These are phyloP conservation scores for Palythoa caribaeorum DNA, from an alignment of 92 coral and sea anemone genomes.

Conservation along the genomic window DNA sequence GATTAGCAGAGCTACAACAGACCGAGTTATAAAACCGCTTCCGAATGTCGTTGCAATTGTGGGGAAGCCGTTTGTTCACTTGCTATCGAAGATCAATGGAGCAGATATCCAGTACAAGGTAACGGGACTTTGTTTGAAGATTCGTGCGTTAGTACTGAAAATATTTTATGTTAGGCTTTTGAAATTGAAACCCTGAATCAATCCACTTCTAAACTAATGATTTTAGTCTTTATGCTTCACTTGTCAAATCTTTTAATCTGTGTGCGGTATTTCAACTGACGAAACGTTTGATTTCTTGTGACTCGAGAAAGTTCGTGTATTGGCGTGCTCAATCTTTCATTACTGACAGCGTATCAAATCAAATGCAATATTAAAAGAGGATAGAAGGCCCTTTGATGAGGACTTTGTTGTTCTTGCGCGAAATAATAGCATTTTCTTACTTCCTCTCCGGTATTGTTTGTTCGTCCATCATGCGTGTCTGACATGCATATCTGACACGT, in stretches of 20 bases:
- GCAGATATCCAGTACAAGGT: conserved; percentile 59
- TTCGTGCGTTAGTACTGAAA: neutral
- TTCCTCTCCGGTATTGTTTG: conserved; percentile 40
- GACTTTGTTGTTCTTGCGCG: conserved; percentile 37
- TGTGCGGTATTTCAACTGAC: neutral
- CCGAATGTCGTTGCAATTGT: conserved; percentile 84
- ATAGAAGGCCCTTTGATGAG: neutral
- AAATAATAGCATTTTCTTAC: conserved; percentile 41
- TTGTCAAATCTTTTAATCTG: neutral
- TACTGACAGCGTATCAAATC: neutral
- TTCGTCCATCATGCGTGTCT: neutral
- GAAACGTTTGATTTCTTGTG: conserved; percentile 7
- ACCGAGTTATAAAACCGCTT: conserved; percentile 33
- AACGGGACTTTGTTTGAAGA: conserved; percentile 3
- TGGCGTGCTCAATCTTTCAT: conserved; percentile 21
- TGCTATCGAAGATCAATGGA: conserved; percentile 56
- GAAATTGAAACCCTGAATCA: neutral
- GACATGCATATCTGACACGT: conserved; percentile 37
- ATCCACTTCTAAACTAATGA: neutral
- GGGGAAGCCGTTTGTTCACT: conserved; percentile 84
- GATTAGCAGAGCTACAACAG: neutral
- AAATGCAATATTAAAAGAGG: conserved; percentile 14
- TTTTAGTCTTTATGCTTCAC: neutral
- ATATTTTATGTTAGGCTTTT: neutral
- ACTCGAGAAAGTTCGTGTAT: neutral